Evolutionary conservation across 2,797 vertebrate genomes (phyloP), one percentile per base, ranked within the genome.

Genomic region (Hippopotamyrus pictus): DNA sequence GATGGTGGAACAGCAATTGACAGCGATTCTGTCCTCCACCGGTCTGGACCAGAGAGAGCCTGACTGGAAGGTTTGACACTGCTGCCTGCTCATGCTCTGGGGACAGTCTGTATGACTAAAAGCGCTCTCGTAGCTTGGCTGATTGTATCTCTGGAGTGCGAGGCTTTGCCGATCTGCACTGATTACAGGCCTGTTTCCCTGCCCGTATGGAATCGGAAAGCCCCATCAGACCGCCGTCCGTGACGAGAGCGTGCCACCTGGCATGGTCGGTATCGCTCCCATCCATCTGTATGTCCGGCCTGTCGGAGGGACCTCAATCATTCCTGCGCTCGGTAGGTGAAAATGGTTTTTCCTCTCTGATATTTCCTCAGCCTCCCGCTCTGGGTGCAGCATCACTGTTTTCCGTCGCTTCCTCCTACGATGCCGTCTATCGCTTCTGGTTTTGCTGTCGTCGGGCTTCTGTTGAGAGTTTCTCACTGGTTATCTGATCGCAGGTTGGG

Each of bases 381-480:
- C 22, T 29, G 46, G 51, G 22, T 51, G 22, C 9, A n/a, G 3
- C 44, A 85, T 22, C 44, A 7, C 85, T 53, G 59, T 57, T 87
- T 87, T 87, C 85, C 85, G 53, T 19, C 12, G 53, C 37, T 59
- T 14, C 25, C 85, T 54, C 85, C 85, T 79, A 79, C 73, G 73
- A 44, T 9, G 41, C 73, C 14, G 17, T 79, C 73, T 79, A 44
- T 79, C 41, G 73, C 33, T 44, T 79, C 17, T 79, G n/a, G 44
- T 79, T 79, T 8, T 79, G 33, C 41, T 44, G 73, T 44, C 41
- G 7, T 19, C 1, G 11, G 11, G 25, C 33, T 73, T 89, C 46
- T 29, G 9, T n/a, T 53, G 19, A 86, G 25, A 46, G 41, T 65
- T 33, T 25, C 17, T 53, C 33, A 19, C 59, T 65, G 12, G 19